A percentile compares a stretch with the other conserved stretches of the same genome.
Conservation (phyloP, 2,888 invertebrate genomes). For the Heterodera filipjevi region DNA sequence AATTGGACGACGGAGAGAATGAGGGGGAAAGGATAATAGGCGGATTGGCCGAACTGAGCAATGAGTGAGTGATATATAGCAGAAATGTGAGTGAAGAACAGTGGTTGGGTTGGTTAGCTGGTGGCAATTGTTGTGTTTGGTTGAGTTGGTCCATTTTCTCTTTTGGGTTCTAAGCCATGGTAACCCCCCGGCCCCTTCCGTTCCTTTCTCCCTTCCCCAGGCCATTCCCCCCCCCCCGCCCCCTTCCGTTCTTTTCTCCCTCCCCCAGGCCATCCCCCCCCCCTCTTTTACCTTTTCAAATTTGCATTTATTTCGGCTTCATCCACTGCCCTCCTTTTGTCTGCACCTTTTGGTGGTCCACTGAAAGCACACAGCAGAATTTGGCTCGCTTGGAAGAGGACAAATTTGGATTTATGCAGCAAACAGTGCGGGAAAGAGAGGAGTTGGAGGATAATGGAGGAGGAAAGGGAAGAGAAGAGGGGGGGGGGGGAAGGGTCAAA, state of each 20-base stretch:
- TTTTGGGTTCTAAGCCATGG: not conserved
- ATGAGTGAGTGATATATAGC: too few relatives aligned
- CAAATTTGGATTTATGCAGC: not conserved
- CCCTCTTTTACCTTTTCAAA: not conserved
- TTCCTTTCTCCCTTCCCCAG: too few relatives aligned
- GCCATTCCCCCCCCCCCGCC: too few relatives aligned
- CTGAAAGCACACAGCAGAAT: not conserved
- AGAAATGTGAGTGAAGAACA: not conserved
- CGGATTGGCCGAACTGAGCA: too few relatives aligned
- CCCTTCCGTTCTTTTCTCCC: too few relatives aligned
- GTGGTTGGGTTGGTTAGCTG: not conserved
- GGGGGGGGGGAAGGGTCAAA: not conserved
- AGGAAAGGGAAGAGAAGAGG: not conserved
- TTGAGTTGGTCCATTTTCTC: too few relatives aligned
- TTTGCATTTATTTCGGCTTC: slow-evolving; percentile 11
- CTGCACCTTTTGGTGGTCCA: not conserved
- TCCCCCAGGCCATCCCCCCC: too few relatives aligned
- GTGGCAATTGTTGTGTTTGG: not conserved
- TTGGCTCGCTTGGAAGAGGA: not conserved
- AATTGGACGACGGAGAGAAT: not conserved
- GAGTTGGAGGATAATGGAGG: not conserved
- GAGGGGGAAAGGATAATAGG: not conserved
- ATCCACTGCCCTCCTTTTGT: not conserved
- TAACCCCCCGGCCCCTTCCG: not conserved
- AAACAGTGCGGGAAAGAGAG: not conserved